A percentile compares a stretch with the other conserved stretches of the same genome.
Evolutionary conservation across 2,113 vertebrate genomes (phyloP).

Genomic region (Campylomormyrus tamandua): DNA sequence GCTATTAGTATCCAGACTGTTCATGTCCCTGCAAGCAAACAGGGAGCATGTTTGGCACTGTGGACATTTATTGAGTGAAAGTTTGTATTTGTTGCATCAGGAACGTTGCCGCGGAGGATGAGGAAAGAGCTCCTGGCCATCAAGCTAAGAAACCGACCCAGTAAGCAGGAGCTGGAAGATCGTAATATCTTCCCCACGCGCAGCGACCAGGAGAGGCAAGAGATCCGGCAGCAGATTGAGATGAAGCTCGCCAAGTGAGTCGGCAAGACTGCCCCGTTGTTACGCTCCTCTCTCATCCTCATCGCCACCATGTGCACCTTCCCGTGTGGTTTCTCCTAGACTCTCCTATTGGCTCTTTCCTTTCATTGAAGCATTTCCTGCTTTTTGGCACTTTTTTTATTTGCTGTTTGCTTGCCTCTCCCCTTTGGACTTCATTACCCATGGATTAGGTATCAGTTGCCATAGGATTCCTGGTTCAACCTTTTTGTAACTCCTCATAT

Average conservation of each 20-base stretch:
- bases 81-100: constrained; percentile 48
- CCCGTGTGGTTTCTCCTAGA: background rate
- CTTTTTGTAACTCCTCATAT: background rate
- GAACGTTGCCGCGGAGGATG: constrained; percentile 83
- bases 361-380: background rate
- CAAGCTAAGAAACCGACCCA: constrained; percentile 86
- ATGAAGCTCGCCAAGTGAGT: constrained; percentile 95
- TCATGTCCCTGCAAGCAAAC: background rate
- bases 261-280: background rate
- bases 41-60: background rate
- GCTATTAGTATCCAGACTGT: background rate
- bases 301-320: background rate
- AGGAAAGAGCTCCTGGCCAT: constrained; percentile 90
- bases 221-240: constrained; percentile 94
- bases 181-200: constrained; percentile 91
- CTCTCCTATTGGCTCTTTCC: background rate
- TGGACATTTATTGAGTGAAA: constrained; percentile 8
- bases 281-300: background rate
- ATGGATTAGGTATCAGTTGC: background rate
- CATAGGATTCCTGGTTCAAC: background rate
- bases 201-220: constrained; percentile 87
- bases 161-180: constrained; percentile 91
- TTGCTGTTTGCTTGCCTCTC: background rate
- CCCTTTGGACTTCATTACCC: background rate
- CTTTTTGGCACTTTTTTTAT: background rate